Conservation (phyloP, 2,113 vertebrate genomes). For the Hipposideros armiger region DNA sequence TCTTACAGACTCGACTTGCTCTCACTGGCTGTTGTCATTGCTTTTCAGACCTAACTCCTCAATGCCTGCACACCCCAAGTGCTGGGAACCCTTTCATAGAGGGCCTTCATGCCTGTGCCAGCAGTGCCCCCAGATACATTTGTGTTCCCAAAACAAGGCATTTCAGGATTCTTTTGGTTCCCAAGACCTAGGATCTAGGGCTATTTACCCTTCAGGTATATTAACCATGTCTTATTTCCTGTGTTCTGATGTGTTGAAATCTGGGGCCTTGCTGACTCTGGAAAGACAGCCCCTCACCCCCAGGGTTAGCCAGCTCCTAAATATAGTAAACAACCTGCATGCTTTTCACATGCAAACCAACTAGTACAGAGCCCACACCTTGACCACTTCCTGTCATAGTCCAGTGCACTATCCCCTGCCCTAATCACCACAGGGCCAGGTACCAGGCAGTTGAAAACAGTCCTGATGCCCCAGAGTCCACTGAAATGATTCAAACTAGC, state of each 20-base stretch:
- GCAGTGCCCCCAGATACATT: not conserved
- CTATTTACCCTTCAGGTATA: no score
- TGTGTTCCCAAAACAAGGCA: not conserved
- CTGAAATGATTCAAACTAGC: not conserved
- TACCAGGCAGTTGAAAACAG: not conserved
- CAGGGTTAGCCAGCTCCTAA: not conserved
- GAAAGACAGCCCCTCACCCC: not conserved
- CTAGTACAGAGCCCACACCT: no score
- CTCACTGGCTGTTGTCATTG: rapidly evolving
- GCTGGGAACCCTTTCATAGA: not conserved
- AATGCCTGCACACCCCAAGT: no score
- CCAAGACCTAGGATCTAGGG: not conserved
- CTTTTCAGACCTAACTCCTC: not conserved
- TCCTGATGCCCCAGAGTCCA: no score
- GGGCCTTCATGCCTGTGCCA: not conserved
- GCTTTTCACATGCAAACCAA: not conserved
- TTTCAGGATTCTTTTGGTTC: not conserved
- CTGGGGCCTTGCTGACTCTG: not conserved
- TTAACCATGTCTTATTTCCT: not conserved
- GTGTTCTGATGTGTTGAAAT: not conserved
- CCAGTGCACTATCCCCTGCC: not conserved
- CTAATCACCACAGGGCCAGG: not conserved
- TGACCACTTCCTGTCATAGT: not conserved
- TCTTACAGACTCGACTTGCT: not conserved
- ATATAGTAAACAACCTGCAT: not conserved